These are phyloP conservation scores for Epizoanthus rinbou DNA, from an alignment of 92 coral and sea anemone genomes.

Conservation along the genomic window DNA sequence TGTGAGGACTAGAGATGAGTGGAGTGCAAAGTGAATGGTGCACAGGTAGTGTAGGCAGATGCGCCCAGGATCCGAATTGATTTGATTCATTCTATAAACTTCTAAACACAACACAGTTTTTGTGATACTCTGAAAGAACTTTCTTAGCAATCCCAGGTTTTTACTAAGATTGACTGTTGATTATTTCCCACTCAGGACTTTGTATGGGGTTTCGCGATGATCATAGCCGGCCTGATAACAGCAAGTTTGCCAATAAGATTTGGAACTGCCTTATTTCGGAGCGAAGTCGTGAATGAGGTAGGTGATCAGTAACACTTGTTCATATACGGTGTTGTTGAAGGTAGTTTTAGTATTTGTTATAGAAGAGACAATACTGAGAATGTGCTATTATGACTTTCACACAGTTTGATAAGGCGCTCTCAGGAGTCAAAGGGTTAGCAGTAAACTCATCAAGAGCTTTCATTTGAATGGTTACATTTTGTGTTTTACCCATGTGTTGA, in stretches of 20 bases:
- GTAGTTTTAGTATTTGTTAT: neutral
- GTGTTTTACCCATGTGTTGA: too few relatives aligned
- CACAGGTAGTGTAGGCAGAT: too few relatives aligned
- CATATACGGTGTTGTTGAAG: neutral
- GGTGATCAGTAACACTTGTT: neutral
- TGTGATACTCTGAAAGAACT: too few relatives aligned
- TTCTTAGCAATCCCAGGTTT: neutral
- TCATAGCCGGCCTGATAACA: constrained; percentile 64
- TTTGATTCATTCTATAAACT: too few relatives aligned
- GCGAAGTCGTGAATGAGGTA: constrained; percentile 71
- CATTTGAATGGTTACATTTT: neutral
- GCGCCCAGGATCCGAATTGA: too few relatives aligned
- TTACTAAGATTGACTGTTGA: neutral
- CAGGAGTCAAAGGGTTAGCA: too few relatives aligned
- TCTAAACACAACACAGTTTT: too few relatives aligned
- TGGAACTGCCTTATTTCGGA: constrained; percentile 68
- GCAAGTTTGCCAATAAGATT: constrained; percentile 68
- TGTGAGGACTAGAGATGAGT: neutral
- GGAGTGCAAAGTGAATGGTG: too few relatives aligned
- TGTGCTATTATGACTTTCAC: too few relatives aligned
- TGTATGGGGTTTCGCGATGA: constrained; percentile 82
- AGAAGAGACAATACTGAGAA: too few relatives aligned
- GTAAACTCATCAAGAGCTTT: neutral
- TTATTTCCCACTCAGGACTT: constrained; percentile 60
- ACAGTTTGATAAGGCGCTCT: too few relatives aligned